Percentiles rank a stretch among this genome's conserved stretches.
Conservation (phyloP, 2,888 invertebrate species). For the Papilio protenor region DNA sequence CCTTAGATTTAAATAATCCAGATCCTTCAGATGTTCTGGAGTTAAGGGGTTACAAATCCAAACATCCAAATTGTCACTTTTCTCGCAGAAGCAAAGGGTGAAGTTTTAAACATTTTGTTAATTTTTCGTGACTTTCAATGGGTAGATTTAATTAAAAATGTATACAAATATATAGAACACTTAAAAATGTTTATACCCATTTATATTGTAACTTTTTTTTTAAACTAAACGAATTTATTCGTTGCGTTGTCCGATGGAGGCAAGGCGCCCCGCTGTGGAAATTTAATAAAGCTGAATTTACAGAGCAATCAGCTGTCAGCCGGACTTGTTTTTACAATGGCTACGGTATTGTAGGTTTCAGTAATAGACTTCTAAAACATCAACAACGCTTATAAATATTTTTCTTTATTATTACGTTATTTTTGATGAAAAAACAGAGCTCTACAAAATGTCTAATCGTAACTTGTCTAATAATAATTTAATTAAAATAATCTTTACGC, state of each 20-base stretch:
- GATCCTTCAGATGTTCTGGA: too few relatives aligned
- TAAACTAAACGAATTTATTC: conserved; percentile 16
- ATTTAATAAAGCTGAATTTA: conserved; percentile 39
- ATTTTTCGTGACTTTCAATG: not conserved
- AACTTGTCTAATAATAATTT: too few relatives aligned
- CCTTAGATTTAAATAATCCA: too few relatives aligned
- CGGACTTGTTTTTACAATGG: conserved; percentile 29
- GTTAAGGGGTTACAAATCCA: too few relatives aligned
- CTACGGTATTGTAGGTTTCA: not conserved
- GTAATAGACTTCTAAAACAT: conserved; percentile 13
- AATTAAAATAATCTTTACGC: too few relatives aligned
- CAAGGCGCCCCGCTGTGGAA: conserved; percentile 32
- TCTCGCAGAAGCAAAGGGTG: too few relatives aligned
- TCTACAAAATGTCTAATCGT: too few relatives aligned
- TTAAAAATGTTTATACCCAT: conserved; percentile 9
- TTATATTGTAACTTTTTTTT: not conserved
- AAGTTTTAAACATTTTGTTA: too few relatives aligned
- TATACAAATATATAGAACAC: not conserved
- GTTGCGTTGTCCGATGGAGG: conserved; percentile 8
- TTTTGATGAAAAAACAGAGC: not conserved
- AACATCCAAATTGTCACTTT: too few relatives aligned
- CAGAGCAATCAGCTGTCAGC: conserved; percentile 36
- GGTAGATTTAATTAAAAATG: not conserved
- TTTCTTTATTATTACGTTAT: not conserved
- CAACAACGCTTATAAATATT: not conserved